Conservation (phyloP, 2,888 invertebrate genomes). For the Dynastes hyllus region DNA sequence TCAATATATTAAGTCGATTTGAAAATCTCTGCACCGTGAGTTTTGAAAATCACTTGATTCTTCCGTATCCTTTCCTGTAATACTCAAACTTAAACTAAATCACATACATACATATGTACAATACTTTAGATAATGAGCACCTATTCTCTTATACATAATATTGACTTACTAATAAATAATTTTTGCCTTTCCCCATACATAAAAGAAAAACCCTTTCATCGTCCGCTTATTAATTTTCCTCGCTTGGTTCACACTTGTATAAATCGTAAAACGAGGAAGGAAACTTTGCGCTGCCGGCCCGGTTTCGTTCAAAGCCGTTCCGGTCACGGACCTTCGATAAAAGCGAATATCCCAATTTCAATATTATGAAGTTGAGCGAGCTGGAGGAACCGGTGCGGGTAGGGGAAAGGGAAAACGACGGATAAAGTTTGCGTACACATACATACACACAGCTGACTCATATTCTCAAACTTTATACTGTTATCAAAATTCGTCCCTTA, state of each 20-base stretch:
- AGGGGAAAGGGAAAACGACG: too few species aligned
- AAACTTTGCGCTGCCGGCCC: slow-evolving; percentile 7
- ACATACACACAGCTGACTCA: slow-evolving; percentile 29
- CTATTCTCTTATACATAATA: too few species aligned
- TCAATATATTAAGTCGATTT: too few species aligned
- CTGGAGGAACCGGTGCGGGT: not conserved
- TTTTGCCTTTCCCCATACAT: too few species aligned
- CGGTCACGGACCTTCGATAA: slow-evolving; percentile 41
- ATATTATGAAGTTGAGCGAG: slow-evolving; percentile 32
- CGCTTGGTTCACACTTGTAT: slow-evolving; percentile 20
- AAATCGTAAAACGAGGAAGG: slow-evolving; percentile 31
- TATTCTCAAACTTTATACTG: slow-evolving; percentile 24
- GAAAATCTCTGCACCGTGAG: too few species aligned
- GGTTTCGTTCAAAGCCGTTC: slow-evolving; percentile 14
- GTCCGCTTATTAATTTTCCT: slow-evolving; percentile 26
- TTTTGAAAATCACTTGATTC: too few species aligned
- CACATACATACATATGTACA: too few species aligned
- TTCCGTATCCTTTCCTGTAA: too few species aligned
- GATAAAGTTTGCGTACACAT: slow-evolving; percentile 2
- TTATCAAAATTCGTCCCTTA: slow-evolving; percentile 42
- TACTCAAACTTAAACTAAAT: too few species aligned
- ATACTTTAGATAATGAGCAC: too few species aligned
- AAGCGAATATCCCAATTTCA: slow-evolving; percentile 44
- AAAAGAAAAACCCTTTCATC: slow-evolving; percentile 6
- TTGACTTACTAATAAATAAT: too few species aligned